Evolutionary conservation across 1,140 invertebrate genomes (phyloP).

Genomic region (Phocides pigmalion): DNA sequence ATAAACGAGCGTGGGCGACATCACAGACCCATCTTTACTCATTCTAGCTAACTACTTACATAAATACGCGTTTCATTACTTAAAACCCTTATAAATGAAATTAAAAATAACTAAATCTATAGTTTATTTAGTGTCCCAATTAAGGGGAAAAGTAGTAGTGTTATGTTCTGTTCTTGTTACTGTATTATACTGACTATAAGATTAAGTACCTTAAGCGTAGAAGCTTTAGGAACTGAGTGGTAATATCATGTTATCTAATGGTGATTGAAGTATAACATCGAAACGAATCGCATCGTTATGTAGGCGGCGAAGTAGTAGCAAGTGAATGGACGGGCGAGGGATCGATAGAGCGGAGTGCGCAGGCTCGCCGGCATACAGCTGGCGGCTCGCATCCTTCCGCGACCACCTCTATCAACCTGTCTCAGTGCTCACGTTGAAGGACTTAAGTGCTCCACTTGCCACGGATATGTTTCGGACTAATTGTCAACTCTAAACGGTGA

Average conservation of each 20-base stretch:
- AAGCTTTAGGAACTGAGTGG: conserved; percentile 51
- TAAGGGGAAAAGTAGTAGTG: background rate
- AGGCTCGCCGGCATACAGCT: conserved; percentile 65
- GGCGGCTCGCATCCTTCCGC: conserved; percentile 57
- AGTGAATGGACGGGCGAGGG: conserved; percentile 68
- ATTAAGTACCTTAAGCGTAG: conserved; percentile 56
- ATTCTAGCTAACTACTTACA: conserved; percentile 32
- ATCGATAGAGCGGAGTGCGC: conserved; percentile 80
- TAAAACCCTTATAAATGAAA: background rate
- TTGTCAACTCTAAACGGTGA: conserved; percentile 69
- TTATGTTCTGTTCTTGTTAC: conserved; percentile 40
- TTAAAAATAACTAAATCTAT: background rate
- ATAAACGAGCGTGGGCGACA: conserved; percentile 66
- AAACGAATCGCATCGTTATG: conserved; percentile 63
- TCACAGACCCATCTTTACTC: conserved; percentile 30
- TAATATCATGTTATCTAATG: conserved; percentile 78
- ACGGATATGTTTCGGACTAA: conserved; percentile 62
- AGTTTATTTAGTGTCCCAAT: background rate
- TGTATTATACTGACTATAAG: no score
- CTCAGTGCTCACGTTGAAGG: conserved; percentile 57
- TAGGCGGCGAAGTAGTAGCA: conserved; percentile 69
- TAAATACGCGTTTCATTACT: conserved; percentile 15
- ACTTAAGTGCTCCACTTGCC: conserved; percentile 55
- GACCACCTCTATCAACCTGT: conserved; percentile 48
- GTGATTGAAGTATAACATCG: conserved; percentile 75